Evolutionary conservation across 1,140 invertebrate genomes (phyloP), one percentile per base, ranked within the genome.

Genomic region (Mycetomoellerius zeteki): DNA sequence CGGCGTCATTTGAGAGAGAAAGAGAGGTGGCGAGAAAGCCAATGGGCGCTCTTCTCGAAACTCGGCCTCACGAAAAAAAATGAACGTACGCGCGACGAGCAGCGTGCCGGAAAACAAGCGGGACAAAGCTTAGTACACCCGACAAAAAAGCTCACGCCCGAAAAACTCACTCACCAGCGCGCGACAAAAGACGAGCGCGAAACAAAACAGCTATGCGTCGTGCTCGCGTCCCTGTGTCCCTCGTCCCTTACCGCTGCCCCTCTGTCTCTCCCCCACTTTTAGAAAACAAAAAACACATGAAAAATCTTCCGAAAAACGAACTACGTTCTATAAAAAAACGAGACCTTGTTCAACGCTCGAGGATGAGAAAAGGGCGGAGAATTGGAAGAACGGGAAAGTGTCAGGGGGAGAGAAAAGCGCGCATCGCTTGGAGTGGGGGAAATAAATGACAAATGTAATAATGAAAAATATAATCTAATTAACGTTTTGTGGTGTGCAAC

Each of bases 141-240:
- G 80, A 73, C 69, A 84, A 84, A 84, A 84, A 84, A 84, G 80
- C 80, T 84, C 69, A 84, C 80, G 67, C 69, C 80, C 80, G 80
- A 84, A 84, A 84, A 84, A 84, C 77, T 86, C 85, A 80, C 85
- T 86, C 75, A 37, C 52, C 27, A 60, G 76, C 21, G 58, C 50
- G 81, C 86, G 71, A 87, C 71, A 87, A 87, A 87, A 78, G 80
- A 84, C 71, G 80, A 84, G 80, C 80, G 67, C 37, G 80, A 75
- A 84, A 84, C 37, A 84, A 84, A 75, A 84, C 80, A 84, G 80
- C 69, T 69, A 84, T 84, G 69, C 69, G 69, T 75, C 67, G 67
- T 73, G 80, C 65, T 58, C 37, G 64, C 77, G 19, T 47, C 67
- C 67, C 65, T 72, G 21, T 37, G 3, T 73, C 21, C 71, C 47